Evolutionary conservation across 2,113 vertebrate species (phyloP), one percentile per base, ranked within the genome.

Genomic region (Atrichornis clamosus): DNA sequence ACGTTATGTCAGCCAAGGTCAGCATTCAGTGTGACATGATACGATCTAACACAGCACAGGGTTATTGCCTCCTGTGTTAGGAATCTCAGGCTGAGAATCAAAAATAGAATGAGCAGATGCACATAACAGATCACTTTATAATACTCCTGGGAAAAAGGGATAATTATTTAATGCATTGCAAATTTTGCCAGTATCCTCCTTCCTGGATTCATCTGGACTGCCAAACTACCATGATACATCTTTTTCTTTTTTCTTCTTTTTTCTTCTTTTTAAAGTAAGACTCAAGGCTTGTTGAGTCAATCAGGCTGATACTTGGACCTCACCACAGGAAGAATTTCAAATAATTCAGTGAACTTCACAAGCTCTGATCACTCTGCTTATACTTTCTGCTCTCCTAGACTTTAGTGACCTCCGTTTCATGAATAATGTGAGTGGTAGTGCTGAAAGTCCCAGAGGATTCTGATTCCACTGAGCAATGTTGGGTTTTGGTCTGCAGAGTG

Each of bases 91-190:
- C 78, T 83, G 70, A 79, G 72, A 77, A 95, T 92, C 91, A 90
- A 73, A 94, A 94, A 97, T 94, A 97, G 95, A 94, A 89, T 4
- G 17, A 95, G 83, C 90, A 96, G 96, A 95, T 95, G 88, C 76
- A 84, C 49, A 30, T 56, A 87, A 67, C 69, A 93, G 76, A 95
- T 81, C 93, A 44, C 68, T 90, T 81, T 6, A 78, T 92, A 87
- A 93, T 90, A 87, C 86, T 84, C 89, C 88, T 95, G 86, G 83
- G 93, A 89, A 93, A 94, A 49, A 84, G 75, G 64, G 89, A 59
- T 39, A 20, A 60, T 53, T 68, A 60, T 68, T 87, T 68, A 67
- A 93, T 42, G 17, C 39, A 52, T 28, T 35, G 49, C 37, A 82
- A 62, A 77, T 84, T 86, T 68, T 93, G 27, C 91, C 91, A 84